Evolutionary conservation across 1,140 invertebrate genomes (phyloP).

Genomic region (Magallana ariakensis): DNA sequence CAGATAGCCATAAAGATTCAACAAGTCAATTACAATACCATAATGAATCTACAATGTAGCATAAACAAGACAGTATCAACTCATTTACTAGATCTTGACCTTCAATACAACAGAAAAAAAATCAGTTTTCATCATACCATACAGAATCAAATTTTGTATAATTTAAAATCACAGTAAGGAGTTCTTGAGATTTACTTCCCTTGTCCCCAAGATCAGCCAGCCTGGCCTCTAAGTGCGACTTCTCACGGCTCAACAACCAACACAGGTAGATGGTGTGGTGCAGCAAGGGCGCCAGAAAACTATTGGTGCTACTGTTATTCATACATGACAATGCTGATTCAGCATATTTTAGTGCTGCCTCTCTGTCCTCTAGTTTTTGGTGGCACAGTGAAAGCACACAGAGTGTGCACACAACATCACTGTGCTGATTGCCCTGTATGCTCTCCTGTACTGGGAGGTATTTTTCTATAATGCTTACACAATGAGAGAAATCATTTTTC

Average conservation of each 20-base stretch:
- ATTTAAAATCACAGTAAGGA: background rate
- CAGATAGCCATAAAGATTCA: too few relatives aligned
- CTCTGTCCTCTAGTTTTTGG: constrained; percentile 81
- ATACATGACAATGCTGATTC: constrained; percentile 83
- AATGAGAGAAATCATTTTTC: constrained; percentile 84
- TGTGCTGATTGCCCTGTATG: constrained; percentile 86
- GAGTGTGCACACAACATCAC: constrained; percentile 84
- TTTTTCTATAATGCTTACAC: constrained; percentile 85
- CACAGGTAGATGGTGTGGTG: constrained; percentile 85
- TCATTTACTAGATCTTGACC: too few relatives aligned
- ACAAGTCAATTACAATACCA: too few relatives aligned
- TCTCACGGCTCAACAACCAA: constrained; percentile 81
- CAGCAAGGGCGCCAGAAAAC: constrained; percentile 86
- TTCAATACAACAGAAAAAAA: background rate
- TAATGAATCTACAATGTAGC: too few relatives aligned
- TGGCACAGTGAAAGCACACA: constrained; percentile 86
- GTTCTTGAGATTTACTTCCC: constrained; percentile 51
- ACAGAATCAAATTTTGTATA: background rate
- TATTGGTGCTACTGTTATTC: constrained; percentile 83
- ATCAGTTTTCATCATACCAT: constrained; percentile 6
- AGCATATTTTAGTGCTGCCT: constrained; percentile 85
- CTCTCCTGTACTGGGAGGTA: constrained; percentile 87
- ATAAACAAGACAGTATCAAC: too few relatives aligned
- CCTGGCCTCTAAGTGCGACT: constrained; percentile 76
- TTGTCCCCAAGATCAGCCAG: constrained; percentile 85